Percentiles rank a stretch among this genome's conserved stretches.
These are phyloP conservation scores for Triplophysa tibetana DNA, from an alignment of 2,113 vertebrate genomes.

Conservation along the genomic window DNA sequence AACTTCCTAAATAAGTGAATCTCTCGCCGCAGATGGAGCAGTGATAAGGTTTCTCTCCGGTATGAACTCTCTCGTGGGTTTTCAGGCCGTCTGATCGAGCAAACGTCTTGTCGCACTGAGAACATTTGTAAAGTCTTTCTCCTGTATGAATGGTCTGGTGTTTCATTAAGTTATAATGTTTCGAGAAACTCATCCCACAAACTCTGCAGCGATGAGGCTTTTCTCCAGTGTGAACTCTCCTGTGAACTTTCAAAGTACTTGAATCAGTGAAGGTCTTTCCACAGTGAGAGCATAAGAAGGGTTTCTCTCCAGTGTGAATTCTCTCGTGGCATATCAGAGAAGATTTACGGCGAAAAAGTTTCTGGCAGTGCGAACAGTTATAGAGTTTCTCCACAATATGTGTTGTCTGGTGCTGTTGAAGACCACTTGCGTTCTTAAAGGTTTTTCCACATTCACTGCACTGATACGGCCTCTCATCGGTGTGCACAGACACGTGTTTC, in stretches of 20 bases:
- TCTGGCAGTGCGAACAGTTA: conserved; percentile 19
- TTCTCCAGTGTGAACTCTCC: neutral
- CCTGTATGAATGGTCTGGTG: conserved; percentile 10
- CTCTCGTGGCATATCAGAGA: too few species aligned
- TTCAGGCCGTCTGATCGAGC: conserved; percentile 4
- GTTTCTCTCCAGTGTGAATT: too few species aligned
- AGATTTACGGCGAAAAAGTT: too few species aligned
- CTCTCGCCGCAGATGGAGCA: too few species aligned
- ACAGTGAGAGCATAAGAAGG: neutral
- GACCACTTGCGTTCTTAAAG: neutral
- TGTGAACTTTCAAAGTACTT: neutral
- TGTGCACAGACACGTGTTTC: neutral
- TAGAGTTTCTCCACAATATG: conserved; percentile 31
- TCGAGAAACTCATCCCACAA: neutral
- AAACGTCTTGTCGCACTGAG: conserved; percentile 45
- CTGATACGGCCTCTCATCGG: conserved; percentile 18
- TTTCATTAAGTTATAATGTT: neutral
- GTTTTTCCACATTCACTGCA: conserved; percentile 45
- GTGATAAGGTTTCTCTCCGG: neutral
- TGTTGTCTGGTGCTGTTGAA: conserved; percentile 13
- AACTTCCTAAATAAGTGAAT: too few species aligned
- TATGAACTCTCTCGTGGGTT: conserved; percentile 33
- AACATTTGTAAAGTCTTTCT: conserved; percentile 37
- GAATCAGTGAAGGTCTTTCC: conserved; percentile 12
- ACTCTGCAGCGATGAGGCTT: neutral